These are phyloP conservation scores for Ammodytes marinus DNA, from an alignment of 2,113 vertebrate species.

Conservation along the genomic window DNA sequence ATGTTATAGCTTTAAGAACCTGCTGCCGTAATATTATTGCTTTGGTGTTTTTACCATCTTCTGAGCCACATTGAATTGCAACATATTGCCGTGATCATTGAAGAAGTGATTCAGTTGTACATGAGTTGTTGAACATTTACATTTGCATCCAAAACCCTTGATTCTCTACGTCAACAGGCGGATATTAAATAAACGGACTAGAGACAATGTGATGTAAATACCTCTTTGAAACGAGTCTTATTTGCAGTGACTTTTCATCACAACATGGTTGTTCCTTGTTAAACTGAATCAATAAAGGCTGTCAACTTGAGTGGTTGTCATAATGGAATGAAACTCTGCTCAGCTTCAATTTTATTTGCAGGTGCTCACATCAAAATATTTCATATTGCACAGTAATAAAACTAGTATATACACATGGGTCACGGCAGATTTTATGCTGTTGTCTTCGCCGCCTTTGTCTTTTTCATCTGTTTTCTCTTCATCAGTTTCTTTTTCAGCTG, in stretches of 20 bases:
- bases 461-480: constrained; percentile 63
- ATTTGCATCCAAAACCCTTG: constrained; percentile 11
- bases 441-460: background rate
- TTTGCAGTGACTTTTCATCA: constrained; percentile 73
- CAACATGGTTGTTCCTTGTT: constrained; percentile 64
- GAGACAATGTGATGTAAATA: constrained; percentile 66
- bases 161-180: constrained; percentile 28
- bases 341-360: constrained; percentile 50
- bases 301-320: constrained; percentile 43
- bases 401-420: constrained; percentile 38
- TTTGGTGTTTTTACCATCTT: constrained; percentile 51
- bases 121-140: constrained; percentile 51
- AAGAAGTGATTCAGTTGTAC: constrained; percentile 55
- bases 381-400: constrained; percentile 53
- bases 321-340: background rate
- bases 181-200: constrained; percentile 22
- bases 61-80: constrained; percentile 51
- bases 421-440: background rate
- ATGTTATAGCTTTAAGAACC: constrained; percentile 72
- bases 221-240: constrained; percentile 53
- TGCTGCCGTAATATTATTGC: constrained; percentile 52
- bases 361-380: constrained; percentile 21
- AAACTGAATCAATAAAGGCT: constrained; percentile 77
- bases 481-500: constrained; percentile 72
- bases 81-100: constrained; percentile 49